These are phyloP conservation scores for Danaus melanippus DNA, from an alignment of 1,140 invertebrate genomes.

Conservation along the genomic window DNA sequence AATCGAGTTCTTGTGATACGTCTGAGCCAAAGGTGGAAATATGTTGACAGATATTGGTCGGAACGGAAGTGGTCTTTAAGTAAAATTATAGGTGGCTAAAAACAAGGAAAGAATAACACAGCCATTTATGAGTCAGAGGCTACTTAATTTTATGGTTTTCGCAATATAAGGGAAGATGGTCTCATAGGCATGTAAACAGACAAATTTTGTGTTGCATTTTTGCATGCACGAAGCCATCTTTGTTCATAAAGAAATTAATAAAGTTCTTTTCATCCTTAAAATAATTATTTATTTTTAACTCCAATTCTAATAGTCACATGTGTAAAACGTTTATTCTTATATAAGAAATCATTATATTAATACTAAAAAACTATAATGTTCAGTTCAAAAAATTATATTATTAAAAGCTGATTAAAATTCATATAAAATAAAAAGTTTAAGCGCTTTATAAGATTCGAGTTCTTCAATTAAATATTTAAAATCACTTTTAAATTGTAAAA, in stretches of 20 bases:
- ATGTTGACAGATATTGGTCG: conserved; percentile 69
- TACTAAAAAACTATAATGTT: too few species aligned
- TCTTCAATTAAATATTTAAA: conserved; percentile 15
- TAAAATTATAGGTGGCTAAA: conserved; percentile 64
- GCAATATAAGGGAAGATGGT: conserved; percentile 23
- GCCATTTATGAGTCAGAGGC: conserved; percentile 51
- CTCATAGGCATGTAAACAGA: conserved; percentile 11
- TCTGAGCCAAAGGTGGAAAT: conserved; percentile 63
- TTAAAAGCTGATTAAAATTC: conserved; percentile 6
- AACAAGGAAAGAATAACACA: conserved; percentile 64
- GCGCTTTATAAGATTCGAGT: not conserved
- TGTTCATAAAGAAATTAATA: too few species aligned
- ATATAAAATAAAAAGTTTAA: conserved; percentile 2
- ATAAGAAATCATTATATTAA: too few species aligned
- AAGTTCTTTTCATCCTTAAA: too few species aligned
- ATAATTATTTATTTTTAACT: too few species aligned
- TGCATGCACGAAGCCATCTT: too few species aligned
- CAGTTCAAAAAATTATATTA: not conserved
- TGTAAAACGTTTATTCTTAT: too few species aligned
- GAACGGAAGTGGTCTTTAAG: conserved; percentile 65
- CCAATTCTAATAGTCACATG: too few species aligned
- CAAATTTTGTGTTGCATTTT: conserved; percentile 6
- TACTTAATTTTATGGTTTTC: conserved; percentile 48
- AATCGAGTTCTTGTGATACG: conserved; percentile 69
- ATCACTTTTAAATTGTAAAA: conserved; percentile 13